phyloP scores from a whole-genome alignment of 2,888 invertebrate genomes.

The Leptinotarsa tumamoca region DNA sequence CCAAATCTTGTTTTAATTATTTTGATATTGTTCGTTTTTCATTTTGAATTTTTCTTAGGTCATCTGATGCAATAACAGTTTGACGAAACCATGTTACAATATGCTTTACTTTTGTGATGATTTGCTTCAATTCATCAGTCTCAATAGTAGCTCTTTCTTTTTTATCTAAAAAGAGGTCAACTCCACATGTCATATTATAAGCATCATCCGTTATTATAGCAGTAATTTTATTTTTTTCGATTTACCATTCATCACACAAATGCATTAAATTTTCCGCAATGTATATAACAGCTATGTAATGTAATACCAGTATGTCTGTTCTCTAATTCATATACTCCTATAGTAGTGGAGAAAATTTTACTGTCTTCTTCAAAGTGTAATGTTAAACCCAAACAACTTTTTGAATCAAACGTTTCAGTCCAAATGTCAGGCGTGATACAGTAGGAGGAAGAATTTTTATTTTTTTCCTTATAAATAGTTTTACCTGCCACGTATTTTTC shows the following conservation, averaged over 20 bases:
- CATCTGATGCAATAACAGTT: conserved; percentile 28
- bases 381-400: conserved; percentile 46
- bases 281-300: conserved; percentile 11
- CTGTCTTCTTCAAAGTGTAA: conserved; percentile 36
- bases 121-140: background rate
- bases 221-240: conserved; percentile 41
- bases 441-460: conserved; percentile 26
- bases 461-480: conserved; percentile 32
- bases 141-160: conserved; percentile 32
- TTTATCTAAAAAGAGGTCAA: background rate
- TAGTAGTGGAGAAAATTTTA: conserved; percentile 22
- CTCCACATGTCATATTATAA: conserved; percentile 16
- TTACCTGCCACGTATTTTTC: conserved; percentile 39
- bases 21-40: background rate
- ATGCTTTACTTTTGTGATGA: conserved; percentile 25
- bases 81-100: conserved; percentile 38
- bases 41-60: conserved; percentile 27
- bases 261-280: conserved; percentile 15
- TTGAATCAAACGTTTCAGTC: conserved; percentile 44
- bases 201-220: conserved; percentile 27
- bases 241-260: conserved; percentile 39
- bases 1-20: conserved; percentile 52
- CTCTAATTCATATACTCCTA: conserved; percentile 32
- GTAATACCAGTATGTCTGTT: conserved; percentile 33
- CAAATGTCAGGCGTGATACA: conserved; percentile 45